Base-by-base conservation (phyloP, 2,797 vertebrate genomes). In the Danionella dracula region DNA sequence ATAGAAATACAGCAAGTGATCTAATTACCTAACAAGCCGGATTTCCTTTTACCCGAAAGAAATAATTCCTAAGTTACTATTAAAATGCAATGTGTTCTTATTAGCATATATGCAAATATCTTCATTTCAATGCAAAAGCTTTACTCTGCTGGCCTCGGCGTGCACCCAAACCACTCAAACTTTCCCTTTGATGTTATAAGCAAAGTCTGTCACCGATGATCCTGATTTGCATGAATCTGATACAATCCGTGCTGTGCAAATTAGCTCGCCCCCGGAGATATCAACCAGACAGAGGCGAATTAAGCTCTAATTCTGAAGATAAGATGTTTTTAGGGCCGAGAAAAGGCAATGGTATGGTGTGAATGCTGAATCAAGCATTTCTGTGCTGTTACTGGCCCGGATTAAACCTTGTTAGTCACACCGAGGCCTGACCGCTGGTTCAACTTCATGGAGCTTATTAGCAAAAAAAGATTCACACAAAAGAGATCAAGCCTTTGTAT, bases 91-190 rank as follows among this genome's bases (percentile, higher is more conserved):
- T 82, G 82, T 71, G 73, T 53, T 57, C 42, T 46, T 21, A 86
- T 89, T 87, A 84, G 79, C 84, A 86, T 88, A 85, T 83, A 89
- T 89, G 85, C 77, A 87, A 88, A 88, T 86, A 16, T 68, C 51
- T 71, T 76, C 73, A 78, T 84, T 85, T 78, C 78, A 78, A 82
- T 81, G 57, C 65, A 70, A 72, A 71, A 68, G 75, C 68, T 78
- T 74, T 78, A 56, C 76, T 78, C 76, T 66, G 29, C 16, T 89
- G 83, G 79, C 86, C 86, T 76, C 83, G 66, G 72, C 41, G 57
- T 86, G 86, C 86, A 87, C 86, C 32, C 41, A 8, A 15, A 50
- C 59, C 61, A 34, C 68, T 76, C 79, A 84, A 82, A 83, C 78
- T 83, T 84, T 82, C 8, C 58, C 85, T 89, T 90, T 90, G 86